Evolutionary conservation across 2,113 vertebrate genomes (phyloP), one percentile per base, ranked within the genome.

Genomic region (Sinosuthora webbiana): DNA sequence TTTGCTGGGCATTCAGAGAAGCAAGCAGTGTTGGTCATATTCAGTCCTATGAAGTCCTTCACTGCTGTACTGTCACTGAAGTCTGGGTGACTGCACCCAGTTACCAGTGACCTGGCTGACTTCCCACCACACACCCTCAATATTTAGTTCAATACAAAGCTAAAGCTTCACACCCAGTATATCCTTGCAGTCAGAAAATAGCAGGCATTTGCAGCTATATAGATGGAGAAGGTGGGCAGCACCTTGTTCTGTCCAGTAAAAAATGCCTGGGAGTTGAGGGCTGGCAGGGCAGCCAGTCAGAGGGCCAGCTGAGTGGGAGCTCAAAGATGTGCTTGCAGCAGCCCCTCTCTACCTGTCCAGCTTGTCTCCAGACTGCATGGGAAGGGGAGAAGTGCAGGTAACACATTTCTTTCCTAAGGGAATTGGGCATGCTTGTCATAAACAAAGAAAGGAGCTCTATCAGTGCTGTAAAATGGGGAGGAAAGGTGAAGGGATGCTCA

Each of bases 301-400:
- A 49, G 8, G n/a, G 37, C 20, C 2, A 2, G 55, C 73, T 87
- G 59, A 49, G 31, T 7, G 2, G 53, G 42, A 83, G 19, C 39
- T 21, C n/a, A 56, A 30, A 3, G 5, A 3, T 11, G 19, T 45
- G 62, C 39, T 20, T 60, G 49, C 30, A 75, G 42, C 71, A 79
- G 35, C 23, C 11, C 37, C 11, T 13, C 50, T 79, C n/a, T 5
- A 2, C 50, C 65, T 71, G 0, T 70, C 74, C 47, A 50, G 47
- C 73, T 74, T 3, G 0, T 15, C 56, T 69, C 62, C 1, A 3
- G 30, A 13, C 65, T 47, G 45, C 55, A 24, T 4, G 0, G 67
- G n/a, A 65, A 59, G 64, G n/a, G 31, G 47, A 64, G 49, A 53
- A 45, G 33, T n/a, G 25, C 37, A 7, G 4, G 35, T 24, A 53